These are phyloP conservation scores for Trissolcus japonicus DNA, from an alignment of 2,888 invertebrate genomes.

Conservation along the genomic window DNA sequence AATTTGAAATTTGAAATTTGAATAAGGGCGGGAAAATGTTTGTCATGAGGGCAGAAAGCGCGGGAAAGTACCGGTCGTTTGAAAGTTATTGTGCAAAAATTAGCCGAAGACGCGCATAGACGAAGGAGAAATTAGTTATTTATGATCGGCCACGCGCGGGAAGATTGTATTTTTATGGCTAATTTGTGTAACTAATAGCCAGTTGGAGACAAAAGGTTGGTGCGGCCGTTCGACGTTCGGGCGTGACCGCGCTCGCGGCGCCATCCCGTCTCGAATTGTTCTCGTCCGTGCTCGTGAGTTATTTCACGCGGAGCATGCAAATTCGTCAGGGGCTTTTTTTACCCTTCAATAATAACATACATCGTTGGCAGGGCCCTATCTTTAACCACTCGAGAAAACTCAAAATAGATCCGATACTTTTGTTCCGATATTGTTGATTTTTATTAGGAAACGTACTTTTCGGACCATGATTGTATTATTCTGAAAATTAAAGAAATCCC, in stretches of 20 bases:
- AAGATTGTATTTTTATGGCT: conserved; percentile 65
- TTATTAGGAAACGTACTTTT: too few species aligned
- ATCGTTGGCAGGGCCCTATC: too few species aligned
- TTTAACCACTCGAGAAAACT: too few species aligned
- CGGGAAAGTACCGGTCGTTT: not conserved
- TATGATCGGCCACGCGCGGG: conserved; percentile 39
- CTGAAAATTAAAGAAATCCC: too few species aligned
- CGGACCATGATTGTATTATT: too few species aligned
- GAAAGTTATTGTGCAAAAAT: not conserved
- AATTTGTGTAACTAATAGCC: conserved; percentile 69
- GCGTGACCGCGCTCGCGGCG: conserved; percentile 54
- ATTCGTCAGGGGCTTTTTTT: conserved; percentile 6
- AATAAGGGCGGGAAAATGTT: conserved; percentile 21
- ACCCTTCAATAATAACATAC: too few species aligned
- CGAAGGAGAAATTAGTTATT: conserved; percentile 40
- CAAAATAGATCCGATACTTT: too few species aligned
- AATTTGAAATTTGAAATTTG: not conserved
- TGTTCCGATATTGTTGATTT: too few species aligned
- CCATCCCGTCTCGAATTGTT: conserved; percentile 56
- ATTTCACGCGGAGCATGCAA: conserved; percentile 35
- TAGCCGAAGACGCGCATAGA: not conserved
- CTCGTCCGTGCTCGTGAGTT: conserved; percentile 40
- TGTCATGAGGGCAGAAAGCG: not conserved
- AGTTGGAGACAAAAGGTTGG: conserved; percentile 66
- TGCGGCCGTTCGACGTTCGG: conserved; percentile 39